Conservation (phyloP, 2,113 vertebrate species). For the Coptodon bakossiorum region DNA sequence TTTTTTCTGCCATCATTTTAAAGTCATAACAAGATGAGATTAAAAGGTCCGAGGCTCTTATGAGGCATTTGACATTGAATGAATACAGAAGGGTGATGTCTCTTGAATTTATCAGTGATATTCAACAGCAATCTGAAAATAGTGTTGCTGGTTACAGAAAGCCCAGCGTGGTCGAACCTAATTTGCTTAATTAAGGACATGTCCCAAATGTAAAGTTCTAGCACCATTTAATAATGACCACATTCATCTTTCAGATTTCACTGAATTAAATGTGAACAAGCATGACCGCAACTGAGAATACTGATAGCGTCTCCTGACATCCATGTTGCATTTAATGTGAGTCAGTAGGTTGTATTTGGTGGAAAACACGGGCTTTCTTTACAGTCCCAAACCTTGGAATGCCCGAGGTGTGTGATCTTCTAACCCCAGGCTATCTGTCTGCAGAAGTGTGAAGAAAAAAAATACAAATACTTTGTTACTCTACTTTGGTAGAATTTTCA, state of each 20-base stretch:
- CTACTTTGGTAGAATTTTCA: not conserved
- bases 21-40: not conserved
- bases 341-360: not conserved
- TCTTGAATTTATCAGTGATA: not conserved
- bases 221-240: not conserved
- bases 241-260: not conserved
- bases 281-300: not conserved
- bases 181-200: not conserved
- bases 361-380: not conserved
- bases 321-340: not conserved
- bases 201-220: not conserved
- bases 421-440: not conserved
- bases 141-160: not conserved
- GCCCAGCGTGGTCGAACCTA: not conserved
- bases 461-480: not conserved
- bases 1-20: not conserved
- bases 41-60: not conserved
- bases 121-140: not conserved
- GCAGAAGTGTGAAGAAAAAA: not conserved
- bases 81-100: not conserved
- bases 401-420: not conserved
- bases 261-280: not conserved
- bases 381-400: not conserved
- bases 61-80: not conserved
- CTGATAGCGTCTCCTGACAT: not conserved